Conservation (phyloP, 2,797 vertebrate species). For the Tauraco hartlaubi region DNA sequence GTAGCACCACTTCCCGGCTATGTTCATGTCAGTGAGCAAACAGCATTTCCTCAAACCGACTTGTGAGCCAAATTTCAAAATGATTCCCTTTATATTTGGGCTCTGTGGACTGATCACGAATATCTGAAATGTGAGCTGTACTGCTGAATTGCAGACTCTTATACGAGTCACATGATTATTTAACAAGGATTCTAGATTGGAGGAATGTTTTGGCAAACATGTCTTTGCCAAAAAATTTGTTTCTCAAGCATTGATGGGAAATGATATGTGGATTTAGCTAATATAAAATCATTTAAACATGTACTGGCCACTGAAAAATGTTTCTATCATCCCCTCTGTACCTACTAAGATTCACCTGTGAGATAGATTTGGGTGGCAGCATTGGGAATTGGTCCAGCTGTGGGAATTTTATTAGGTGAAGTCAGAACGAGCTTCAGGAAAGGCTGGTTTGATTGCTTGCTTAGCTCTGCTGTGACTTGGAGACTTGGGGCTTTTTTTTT, state of each 20-base stretch:
- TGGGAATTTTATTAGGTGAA: neutral
- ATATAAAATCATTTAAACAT: neutral
- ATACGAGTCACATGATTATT: conserved; percentile 21
- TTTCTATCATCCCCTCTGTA: neutral
- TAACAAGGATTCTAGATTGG: conserved; percentile 9
- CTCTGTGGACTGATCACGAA: neutral
- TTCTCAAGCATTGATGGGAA: neutral
- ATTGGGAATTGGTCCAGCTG: neutral
- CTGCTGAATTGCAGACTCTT: conserved; percentile 34
- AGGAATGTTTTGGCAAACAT: neutral
- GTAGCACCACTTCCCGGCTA: neutral
- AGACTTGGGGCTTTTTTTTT: neutral
- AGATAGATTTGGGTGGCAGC: neutral
- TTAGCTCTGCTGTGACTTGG: neutral
- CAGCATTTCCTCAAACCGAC: neutral
- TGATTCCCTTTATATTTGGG: neutral
- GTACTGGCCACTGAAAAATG: neutral
- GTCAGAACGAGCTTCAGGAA: neutral
- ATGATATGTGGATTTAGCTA: neutral
- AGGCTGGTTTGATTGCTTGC: rapidly evolving
- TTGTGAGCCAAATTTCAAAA: neutral
- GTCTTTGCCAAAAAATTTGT: neutral
- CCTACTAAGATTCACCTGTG: neutral
- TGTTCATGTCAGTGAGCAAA: neutral
- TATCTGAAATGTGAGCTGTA: neutral